Evolutionary conservation across 2,797 vertebrate species (phyloP), one percentile per base, ranked within the genome.

Genomic region (Gallinago nigripennis): DNA sequence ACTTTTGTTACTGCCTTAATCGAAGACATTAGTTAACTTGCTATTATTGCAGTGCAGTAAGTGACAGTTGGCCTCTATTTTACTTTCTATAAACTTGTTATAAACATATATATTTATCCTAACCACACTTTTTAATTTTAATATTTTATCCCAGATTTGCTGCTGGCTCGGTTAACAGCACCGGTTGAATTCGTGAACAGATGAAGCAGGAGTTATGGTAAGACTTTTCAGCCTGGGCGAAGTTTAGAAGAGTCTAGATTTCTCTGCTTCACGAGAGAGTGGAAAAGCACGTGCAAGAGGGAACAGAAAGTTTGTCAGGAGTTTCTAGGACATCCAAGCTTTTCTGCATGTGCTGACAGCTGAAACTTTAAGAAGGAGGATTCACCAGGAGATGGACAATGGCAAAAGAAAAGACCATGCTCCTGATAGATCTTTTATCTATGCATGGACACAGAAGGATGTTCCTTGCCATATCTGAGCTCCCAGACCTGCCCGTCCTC

Each of bases 1-100:
- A 92, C 87, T 90, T 94, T 56, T 90, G 85, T 94, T 92, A 80
- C 50, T 57, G 64, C 85, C 87, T 83, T 64, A 88, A 65, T 82
- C 19, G 11, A 93, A 92, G 45, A 21, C 73, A 95, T 95, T 94
- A 90, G 16, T 92, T 96, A 93, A 50, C 66, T 79, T 73, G 66
- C 41, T 94, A 84, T 94, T 95, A 93, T 80, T 94, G 50, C 56
- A 48, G 58, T 33, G 46, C 20, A 79, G 48, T 54, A 69, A 77
- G 54, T 72, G 91, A 76, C 63, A 81, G 66, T 48, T 94, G 65
- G 54, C 15, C 48, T 76, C 35, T 72, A 86, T 84, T 93, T 92
- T 84, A 53, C 56, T 79, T 95, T 91, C 78, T 82, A 87, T 80
- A 84, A 92, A 75, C n/a, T 84, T 82, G 18, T 50, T 79, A 61